A percentile compares a stretch with the other conserved stretches of the same genome.
These are phyloP conservation scores for Chymomyza costata DNA, from an alignment of 1,140 invertebrate genomes.

Conservation along the genomic window DNA sequence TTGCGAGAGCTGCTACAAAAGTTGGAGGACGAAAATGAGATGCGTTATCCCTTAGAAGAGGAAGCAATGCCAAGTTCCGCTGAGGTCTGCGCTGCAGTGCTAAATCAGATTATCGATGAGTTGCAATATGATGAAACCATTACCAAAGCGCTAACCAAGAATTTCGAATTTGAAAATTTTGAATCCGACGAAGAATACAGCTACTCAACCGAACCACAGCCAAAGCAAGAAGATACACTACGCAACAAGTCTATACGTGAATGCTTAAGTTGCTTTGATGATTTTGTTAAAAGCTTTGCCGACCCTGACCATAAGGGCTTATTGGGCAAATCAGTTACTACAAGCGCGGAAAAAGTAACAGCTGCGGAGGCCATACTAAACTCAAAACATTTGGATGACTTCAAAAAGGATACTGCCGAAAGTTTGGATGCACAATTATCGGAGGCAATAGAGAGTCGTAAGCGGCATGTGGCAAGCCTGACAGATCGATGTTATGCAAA, in stretches of 20 bases:
- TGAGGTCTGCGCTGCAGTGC: conserved; percentile 20
- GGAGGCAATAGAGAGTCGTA: conserved; percentile 23
- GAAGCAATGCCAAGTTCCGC: background rate
- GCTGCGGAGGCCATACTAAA: conserved; percentile 41
- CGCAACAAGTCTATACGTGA: conserved; percentile 47
- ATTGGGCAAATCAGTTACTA: conserved; percentile 1
- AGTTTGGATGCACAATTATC: conserved; percentile 31
- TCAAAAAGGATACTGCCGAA: conserved; percentile 32
- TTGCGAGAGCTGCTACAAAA: conserved; percentile 43
- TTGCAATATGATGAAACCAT: conserved; percentile 21
- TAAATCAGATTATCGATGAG: conserved; percentile 40
- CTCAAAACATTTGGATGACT: conserved; percentile 15
- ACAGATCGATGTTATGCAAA: conserved; percentile 47
- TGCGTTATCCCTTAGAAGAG: background rate
- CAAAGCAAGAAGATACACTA: conserved; percentile 42
- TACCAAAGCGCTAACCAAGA: conserved; percentile 13
- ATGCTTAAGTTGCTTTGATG: conserved; percentile 39
- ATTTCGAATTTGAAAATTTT: conserved; percentile 44
- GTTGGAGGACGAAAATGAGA: conserved; percentile 43
- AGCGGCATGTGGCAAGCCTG: conserved; percentile 25
- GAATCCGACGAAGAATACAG: conserved; percentile 60
- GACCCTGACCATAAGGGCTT: conserved; percentile 3
- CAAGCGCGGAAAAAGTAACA: conserved; percentile 24
- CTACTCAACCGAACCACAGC: conserved; percentile 36
- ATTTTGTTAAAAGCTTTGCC: conserved; percentile 23